A percentile compares a stretch with the other conserved stretches of the same genome.
Conservation (phyloP, 2,888 invertebrate genomes). For the Platycheirus albimanus region DNA sequence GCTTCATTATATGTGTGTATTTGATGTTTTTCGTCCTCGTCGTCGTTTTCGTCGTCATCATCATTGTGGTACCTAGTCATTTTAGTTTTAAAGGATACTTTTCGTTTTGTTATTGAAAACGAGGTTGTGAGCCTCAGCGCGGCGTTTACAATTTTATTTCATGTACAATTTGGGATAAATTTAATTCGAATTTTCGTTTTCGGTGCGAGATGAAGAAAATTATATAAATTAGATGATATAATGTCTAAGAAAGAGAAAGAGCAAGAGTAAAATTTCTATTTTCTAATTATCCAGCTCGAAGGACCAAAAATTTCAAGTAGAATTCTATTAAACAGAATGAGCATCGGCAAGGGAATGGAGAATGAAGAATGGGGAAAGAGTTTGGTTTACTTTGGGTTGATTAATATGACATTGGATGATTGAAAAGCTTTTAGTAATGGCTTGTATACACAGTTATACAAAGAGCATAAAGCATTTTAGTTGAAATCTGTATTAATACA, state of each 20-base stretch:
- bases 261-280: not conserved
- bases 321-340: not conserved
- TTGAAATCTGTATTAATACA: slow-evolving; percentile 1
- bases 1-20: slow-evolving; percentile 32
- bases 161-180: slow-evolving; percentile 28
- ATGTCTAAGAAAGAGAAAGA: not conserved
- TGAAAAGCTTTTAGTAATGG: slow-evolving; percentile 13
- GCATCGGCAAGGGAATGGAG: not conserved
- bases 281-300: slow-evolving; percentile 59
- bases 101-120: not conserved
- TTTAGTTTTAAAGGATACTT: not conserved
- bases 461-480: not conserved
- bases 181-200: slow-evolving; percentile 6
- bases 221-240: slow-evolving; percentile 34
- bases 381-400: slow-evolving; percentile 9
- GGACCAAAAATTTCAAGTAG: slow-evolving; percentile 45
- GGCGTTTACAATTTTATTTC: slow-evolving; percentile 1
- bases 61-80: no score
- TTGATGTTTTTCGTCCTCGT: slow-evolving; percentile 34
- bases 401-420: slow-evolving; percentile 26
- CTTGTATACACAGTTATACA: not conserved
- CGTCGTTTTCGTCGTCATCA: no score
- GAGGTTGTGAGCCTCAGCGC: slow-evolving; percentile 26
- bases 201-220: not conserved
- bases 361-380: not conserved